phyloP scores from a whole-genome alignment of 2,113 vertebrate species.

The Gnathonemus echidnorhynchus region DNA sequence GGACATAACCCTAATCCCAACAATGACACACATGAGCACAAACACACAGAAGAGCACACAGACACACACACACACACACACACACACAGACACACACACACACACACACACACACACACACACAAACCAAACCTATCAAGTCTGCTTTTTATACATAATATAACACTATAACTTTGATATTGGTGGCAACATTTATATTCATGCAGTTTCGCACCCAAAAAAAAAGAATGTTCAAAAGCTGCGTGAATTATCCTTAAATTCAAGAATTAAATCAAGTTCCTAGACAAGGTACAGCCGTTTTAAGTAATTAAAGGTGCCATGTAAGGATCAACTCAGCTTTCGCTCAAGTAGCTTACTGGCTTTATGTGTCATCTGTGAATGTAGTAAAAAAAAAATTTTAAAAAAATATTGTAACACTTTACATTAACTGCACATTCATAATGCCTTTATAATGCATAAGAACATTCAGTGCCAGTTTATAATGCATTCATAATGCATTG shows the following conservation, averaged over 20 bases:
- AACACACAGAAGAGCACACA: too few species aligned
- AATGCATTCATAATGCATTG: neutral
- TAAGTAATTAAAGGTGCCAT: neutral
- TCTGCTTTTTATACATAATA: neutral
- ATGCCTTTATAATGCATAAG: neutral
- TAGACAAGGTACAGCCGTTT: neutral
- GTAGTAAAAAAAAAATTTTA: neutral
- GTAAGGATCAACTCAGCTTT: neutral
- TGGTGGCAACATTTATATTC: neutral
- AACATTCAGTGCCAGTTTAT: neutral
- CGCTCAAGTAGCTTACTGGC: neutral
- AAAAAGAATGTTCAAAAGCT: neutral
- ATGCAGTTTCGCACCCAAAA: neutral
- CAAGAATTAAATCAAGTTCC: neutral
- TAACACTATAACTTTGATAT: neutral
- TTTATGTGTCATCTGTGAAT: neutral
- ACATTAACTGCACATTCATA: neutral
- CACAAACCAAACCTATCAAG: neutral
- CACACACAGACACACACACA: neutral
- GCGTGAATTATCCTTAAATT: neutral
- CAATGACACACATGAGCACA: neutral
- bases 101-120: neutral
- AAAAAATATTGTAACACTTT: neutral
- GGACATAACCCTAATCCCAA: neutral
- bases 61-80: too few species aligned